These are phyloP conservation scores for Sebastiscus tertius DNA, from an alignment of 2,797 vertebrate genomes.

Conservation along the genomic window DNA sequence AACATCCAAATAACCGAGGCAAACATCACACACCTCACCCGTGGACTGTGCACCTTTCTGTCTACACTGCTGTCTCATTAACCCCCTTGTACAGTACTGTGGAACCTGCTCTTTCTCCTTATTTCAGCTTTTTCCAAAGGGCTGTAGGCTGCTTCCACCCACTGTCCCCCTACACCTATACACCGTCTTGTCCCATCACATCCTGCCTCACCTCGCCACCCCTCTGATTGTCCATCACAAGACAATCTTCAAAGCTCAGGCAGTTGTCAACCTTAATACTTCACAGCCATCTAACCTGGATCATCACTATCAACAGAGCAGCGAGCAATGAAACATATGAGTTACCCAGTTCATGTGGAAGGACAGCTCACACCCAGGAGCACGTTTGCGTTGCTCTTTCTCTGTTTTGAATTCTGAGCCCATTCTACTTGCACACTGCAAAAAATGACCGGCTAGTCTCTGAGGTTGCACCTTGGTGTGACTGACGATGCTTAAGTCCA, in stretches of 20 bases:
- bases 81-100: neutral
- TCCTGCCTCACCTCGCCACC: conserved; percentile 31
- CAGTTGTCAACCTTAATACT: conserved; percentile 53
- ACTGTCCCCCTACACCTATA: conserved; percentile 1
- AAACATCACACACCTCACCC: conserved; percentile 1
- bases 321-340: conserved; percentile 1
- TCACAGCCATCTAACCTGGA: conserved; percentile 31
- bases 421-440: conserved; percentile 43
- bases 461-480: too few relatives aligned
- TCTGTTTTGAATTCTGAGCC: conserved; percentile 65
- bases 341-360: conserved; percentile 18
- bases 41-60: neutral
- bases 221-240: conserved; percentile 39
- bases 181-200: conserved; percentile 6
- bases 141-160: neutral
- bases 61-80: neutral
- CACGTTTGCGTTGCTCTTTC: conserved; percentile 32
- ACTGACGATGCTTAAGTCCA: neutral
- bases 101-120: neutral
- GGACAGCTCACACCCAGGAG: conserved; percentile 24
- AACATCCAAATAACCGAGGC: neutral
- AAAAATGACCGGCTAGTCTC: conserved; percentile 10
- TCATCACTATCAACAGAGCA: conserved; percentile 15
- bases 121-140: conserved; percentile 21
- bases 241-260: conserved; percentile 51